A percentile compares a stretch with the other conserved stretches of the same genome.
These are phyloP conservation scores for Monochamus alternatus DNA, from an alignment of 2,888 invertebrate genomes.

Conservation along the genomic window DNA sequence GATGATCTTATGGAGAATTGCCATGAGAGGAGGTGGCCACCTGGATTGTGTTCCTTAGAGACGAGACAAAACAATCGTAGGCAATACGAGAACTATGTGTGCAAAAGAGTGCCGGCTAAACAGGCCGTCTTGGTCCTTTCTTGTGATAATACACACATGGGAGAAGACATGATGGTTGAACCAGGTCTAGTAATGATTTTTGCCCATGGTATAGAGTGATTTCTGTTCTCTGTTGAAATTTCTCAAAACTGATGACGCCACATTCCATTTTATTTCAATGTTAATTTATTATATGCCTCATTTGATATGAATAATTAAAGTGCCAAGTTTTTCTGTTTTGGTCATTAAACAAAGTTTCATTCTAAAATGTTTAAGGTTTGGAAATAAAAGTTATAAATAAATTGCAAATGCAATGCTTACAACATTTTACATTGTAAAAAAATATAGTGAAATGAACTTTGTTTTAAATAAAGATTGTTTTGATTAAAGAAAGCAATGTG, in stretches of 20 bases:
- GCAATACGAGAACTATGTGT: conserved; percentile 94
- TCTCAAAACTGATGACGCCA: not conserved
- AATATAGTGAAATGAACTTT: not conserved
- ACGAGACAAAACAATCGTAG: conserved; percentile 94
- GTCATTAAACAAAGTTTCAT: not conserved
- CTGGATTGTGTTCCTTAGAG: conserved; percentile 92
- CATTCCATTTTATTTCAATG: conserved; percentile 20
- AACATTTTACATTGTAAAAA: no score
- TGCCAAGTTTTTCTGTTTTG: conserved; percentile 14
- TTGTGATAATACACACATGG: conserved; percentile 96
- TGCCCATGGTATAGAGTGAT: conserved; percentile 93
- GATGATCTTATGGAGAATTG: conserved; percentile 98
- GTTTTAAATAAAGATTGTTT: no score
- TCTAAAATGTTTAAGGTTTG: not conserved
- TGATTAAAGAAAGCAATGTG: no score
- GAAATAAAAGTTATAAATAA: no score
- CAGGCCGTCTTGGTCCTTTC: conserved; percentile 96
- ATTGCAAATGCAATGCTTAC: no score
- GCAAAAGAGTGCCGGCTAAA: conserved; percentile 95
- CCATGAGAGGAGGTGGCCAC: conserved; percentile 96
- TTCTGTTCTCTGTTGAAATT: not conserved
- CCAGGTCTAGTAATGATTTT: conserved; percentile 99
- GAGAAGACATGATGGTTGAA: conserved; percentile 96
- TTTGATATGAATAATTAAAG: conserved; percentile 5
- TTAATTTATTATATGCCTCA: conserved; percentile 11